Evolutionary conservation across 2,113 vertebrate species (phyloP), one percentile per base, ranked within the genome.

Genomic region (Helogale parvula): DNA sequence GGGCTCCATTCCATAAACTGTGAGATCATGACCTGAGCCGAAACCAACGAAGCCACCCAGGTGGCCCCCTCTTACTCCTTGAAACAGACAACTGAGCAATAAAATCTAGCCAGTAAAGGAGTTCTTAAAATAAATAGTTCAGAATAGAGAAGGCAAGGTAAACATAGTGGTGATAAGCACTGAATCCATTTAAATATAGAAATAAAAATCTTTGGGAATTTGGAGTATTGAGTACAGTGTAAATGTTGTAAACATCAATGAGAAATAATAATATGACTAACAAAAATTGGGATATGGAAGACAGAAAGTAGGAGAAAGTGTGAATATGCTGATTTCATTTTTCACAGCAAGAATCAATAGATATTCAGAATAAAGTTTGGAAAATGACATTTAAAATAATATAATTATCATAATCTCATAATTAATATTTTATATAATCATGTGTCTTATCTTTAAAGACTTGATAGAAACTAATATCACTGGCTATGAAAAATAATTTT

Each of bases 371-470:
- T 52, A 33, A 71, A 86, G 5, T 45, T 85, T 29, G 57, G 23
- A 47, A 96, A 88, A 52, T 33, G 29, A 41, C 65, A 50, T 41
- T 90, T 16, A 72, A 87, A 94, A 90, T 90, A 96, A 38, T 31
- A 33, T 45, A 54, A 93, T 90, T 84, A 88, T 57, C 71, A 60
- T 17, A 25, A n/a, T 96, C 29, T 92, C 60, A 23, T 72, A n/a
- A 97, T 82, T 88, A 33, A 33, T n/a, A 92, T 38, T 86, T 97
- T 79, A 87, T 14, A 74, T 19, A 82, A 47, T 47, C 47, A 63
- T 57, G 17, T 81, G 86, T 80, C 52, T 60, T 86, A 47, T 52
- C 41, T 93, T 93, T 60, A 38, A 89, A 92, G 16, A 10, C 5
- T 29, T 68, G 15, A 16, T 45, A 68, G 38, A n/a, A 83, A 35